Conservation (phyloP, 2,113 vertebrate species). For the Salvelinus alpinus region DNA sequence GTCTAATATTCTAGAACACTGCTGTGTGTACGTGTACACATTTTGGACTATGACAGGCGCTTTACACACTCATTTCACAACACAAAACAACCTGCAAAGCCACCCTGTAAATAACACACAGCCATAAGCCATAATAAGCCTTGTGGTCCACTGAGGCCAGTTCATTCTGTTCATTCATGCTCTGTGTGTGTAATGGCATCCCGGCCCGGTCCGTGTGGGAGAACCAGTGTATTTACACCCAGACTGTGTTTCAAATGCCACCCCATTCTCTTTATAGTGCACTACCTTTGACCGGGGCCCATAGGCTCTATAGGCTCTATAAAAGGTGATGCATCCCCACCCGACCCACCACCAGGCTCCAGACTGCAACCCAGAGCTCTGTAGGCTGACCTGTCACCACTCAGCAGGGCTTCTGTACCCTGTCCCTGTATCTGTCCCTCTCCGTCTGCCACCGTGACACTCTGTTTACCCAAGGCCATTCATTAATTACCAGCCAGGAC, state of each 20-base stretch:
- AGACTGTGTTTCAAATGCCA: not conserved
- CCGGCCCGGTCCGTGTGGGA: not conserved
- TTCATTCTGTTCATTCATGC: slow-evolving; percentile 17
- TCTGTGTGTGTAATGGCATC: not conserved
- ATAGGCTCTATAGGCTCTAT: too few relatives aligned
- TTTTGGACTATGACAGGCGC: slow-evolving; percentile 23
- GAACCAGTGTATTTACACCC: not conserved
- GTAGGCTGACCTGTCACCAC: slow-evolving; percentile 15
- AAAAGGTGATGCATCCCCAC: not conserved
- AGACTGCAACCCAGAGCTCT: not conserved
- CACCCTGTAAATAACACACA: not conserved
- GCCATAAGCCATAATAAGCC: not conserved
- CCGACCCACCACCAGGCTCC: too few relatives aligned
- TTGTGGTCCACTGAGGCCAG: slow-evolving; percentile 1
- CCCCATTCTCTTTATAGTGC: too few relatives aligned
- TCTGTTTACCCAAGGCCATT: slow-evolving; percentile 43
- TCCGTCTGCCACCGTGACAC: slow-evolving; percentile 35
- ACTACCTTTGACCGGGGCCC: too few relatives aligned
- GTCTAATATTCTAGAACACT: too few relatives aligned
- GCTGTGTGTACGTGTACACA: not conserved
- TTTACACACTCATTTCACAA: slow-evolving; percentile 30
- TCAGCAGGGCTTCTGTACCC: slow-evolving; percentile 7
- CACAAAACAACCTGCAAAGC: slow-evolving; percentile 18
- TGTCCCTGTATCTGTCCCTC: slow-evolving; percentile 49
- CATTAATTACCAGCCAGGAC: slow-evolving; percentile 28